Conservation (phyloP, 2,888 invertebrate species). For the Gryllus longicercus region DNA sequence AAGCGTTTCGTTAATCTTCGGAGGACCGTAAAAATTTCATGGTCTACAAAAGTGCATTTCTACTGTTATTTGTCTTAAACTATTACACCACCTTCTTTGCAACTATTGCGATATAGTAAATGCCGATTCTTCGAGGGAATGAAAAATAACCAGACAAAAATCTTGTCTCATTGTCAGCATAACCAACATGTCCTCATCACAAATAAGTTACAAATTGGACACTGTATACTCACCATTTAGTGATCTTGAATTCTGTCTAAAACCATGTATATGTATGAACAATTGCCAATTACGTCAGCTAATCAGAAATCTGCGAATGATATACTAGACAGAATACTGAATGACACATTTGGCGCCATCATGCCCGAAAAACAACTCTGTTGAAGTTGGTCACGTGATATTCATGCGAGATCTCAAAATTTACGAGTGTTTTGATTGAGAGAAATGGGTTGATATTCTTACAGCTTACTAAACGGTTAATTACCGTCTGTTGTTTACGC, state of each 20-base stretch:
- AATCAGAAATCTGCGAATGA: conserved; percentile 39
- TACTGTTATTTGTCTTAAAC: no score
- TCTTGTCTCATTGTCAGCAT: conserved; percentile 47
- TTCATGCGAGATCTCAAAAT: conserved; percentile 44
- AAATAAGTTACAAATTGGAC: conserved; percentile 47
- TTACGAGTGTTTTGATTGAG: conserved; percentile 32
- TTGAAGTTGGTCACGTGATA: conserved; percentile 52
- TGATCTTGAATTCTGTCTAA: no score
- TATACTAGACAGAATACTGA: conserved; percentile 49
- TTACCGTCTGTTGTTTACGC: not conserved
- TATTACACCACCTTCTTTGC: no score
- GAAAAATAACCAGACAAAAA: conserved; percentile 32
- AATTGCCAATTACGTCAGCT: conserved; percentile 36
- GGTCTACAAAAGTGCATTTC: no score
- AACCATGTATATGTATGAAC: conserved; percentile 19
- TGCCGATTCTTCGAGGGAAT: conserved; percentile 25
- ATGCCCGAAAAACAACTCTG: conserved; percentile 54
- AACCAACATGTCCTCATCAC: conserved; percentile 57
- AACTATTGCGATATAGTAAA: no score
- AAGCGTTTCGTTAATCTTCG: conserved; percentile 44
- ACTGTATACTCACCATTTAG: conserved; percentile 44
- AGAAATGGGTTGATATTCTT: no score
- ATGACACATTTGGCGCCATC: conserved; percentile 57
- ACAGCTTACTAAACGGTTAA: conserved; percentile 29
- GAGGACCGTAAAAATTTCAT: conserved; percentile 32